Evolutionary conservation across 2,888 invertebrate species (phyloP).

Genomic region (Ichneumoninae sp.): DNA sequence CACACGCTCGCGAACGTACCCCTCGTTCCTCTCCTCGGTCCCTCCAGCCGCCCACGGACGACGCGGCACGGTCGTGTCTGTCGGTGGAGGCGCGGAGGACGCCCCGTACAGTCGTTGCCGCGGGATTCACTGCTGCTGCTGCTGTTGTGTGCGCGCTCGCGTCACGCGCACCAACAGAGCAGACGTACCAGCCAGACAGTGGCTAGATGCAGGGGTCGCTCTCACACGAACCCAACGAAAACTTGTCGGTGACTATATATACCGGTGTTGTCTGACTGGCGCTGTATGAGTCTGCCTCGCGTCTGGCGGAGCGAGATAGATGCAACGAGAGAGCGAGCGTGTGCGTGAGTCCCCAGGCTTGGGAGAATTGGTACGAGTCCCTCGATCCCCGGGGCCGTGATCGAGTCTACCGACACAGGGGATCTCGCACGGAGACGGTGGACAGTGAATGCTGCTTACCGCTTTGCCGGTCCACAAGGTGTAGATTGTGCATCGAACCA

Average conservation of each 20-base stretch:
- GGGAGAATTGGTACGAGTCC: constrained; percentile 31
- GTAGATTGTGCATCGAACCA: too few species aligned
- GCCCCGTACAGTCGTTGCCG: constrained; percentile 46
- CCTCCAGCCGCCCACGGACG: constrained; percentile 65
- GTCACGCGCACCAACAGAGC: neutral
- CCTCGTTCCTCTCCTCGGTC: constrained; percentile 39
- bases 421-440: constrained; percentile 11
- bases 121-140: constrained; percentile 15
- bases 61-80: constrained; percentile 70
- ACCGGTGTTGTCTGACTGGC: constrained; percentile 18
- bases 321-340: constrained; percentile 2
- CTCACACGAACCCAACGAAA: constrained; percentile 1
- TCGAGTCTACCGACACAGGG: constrained; percentile 54
- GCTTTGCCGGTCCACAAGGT: neutral
- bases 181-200: constrained; percentile 37
- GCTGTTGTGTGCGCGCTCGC: neutral
- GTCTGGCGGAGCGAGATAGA: constrained; percentile 43
- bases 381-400: constrained; percentile 47
- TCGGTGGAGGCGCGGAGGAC: constrained; percentile 70
- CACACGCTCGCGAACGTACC: constrained; percentile 32
- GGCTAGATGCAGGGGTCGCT: constrained; percentile 29
- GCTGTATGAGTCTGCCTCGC: constrained; percentile 49
- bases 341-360: constrained; percentile 12
- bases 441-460: constrained; percentile 9
- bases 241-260: constrained; percentile 14